Conservation (phyloP, 2,113 vertebrate species). For the Pteronura brasiliensis region DNA sequence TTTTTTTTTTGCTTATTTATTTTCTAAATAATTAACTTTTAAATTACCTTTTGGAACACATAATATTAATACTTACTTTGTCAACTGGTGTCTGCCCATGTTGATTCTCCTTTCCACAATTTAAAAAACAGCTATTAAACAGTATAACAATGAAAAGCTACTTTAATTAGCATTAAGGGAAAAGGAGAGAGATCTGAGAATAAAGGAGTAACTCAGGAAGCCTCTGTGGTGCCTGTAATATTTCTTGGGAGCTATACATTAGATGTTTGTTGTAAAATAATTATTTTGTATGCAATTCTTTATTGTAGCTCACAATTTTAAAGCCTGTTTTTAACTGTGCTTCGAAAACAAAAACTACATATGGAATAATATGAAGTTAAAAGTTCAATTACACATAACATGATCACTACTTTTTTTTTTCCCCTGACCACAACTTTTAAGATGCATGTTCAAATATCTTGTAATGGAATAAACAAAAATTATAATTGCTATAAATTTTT, state of each 20-base stretch:
- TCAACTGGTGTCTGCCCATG: not conserved
- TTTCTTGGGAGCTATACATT: not conserved
- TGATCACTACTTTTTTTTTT: not conserved
- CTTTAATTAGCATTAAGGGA: not conserved
- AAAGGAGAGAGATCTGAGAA: not conserved
- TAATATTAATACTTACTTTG: not conserved
- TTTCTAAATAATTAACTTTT: not conserved
- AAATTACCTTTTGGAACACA: not conserved
- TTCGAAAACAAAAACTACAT: not conserved
- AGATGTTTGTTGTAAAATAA: not conserved
- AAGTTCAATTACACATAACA: not conserved
- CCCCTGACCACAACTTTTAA: not conserved
- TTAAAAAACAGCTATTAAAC: constrained; percentile 20
- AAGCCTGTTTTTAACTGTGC: not conserved
- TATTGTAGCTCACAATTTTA: not conserved
- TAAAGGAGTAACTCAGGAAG: not conserved
- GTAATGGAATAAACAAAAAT: not conserved
- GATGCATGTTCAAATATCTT: not conserved
- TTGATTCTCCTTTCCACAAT: not conserved
- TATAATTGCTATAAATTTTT: not conserved
- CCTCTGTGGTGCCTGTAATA: not conserved
- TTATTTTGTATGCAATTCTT: constrained; percentile 31
- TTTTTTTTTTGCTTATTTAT: too few relatives aligned
- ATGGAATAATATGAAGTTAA: not conserved
- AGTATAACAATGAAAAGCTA: not conserved